Percentiles rank a stretch among this genome's conserved stretches.
Evolutionary conservation across 2,888 invertebrate genomes (phyloP).

Genomic region (Drosophila prolongata): DNA sequence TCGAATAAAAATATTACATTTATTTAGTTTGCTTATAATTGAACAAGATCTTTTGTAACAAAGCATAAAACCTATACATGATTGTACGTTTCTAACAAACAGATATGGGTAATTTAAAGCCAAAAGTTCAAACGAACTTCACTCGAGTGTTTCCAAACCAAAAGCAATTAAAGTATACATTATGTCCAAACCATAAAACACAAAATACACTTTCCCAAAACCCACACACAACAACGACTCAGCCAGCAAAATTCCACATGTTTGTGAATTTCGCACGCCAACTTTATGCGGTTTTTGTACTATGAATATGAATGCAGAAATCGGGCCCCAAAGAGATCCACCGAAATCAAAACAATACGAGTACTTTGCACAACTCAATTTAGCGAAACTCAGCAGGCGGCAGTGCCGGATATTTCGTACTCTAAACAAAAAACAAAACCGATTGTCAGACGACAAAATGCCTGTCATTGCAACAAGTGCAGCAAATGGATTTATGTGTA

Average conservation of each 20-base stretch:
- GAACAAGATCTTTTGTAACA: neutral
- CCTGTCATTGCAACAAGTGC: conserved; percentile 62
- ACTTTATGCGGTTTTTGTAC: conserved; percentile 36
- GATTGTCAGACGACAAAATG: conserved; percentile 57
- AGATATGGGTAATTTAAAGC: conserved; percentile 3
- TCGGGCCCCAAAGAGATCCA: conserved; percentile 16
- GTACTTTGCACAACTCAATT: conserved; percentile 63
- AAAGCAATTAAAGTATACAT: conserved; percentile 33
- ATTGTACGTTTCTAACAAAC: neutral
- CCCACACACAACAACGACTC: conserved; percentile 5
- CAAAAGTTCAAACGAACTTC: conserved; percentile 17
- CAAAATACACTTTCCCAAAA: conserved; percentile 35
- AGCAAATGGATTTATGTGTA: conserved; percentile 53
- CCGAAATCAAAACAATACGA: conserved; percentile 65
- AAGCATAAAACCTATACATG: neutral
- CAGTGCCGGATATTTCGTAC: conserved; percentile 61
- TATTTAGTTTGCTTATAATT: neutral
- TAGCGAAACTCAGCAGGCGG: conserved; percentile 19
- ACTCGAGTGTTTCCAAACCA: conserved; percentile 31
- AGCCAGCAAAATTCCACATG: conserved; percentile 10
- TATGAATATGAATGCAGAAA: conserved; percentile 42
- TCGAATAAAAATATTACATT: neutral
- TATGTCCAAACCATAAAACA: conserved; percentile 36
- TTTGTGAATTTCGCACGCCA: conserved; percentile 39
- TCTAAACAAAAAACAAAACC: conserved; percentile 7